These are phyloP conservation scores for Coremacera marginata DNA, from an alignment of 2,888 invertebrate genomes.

Conservation along the genomic window DNA sequence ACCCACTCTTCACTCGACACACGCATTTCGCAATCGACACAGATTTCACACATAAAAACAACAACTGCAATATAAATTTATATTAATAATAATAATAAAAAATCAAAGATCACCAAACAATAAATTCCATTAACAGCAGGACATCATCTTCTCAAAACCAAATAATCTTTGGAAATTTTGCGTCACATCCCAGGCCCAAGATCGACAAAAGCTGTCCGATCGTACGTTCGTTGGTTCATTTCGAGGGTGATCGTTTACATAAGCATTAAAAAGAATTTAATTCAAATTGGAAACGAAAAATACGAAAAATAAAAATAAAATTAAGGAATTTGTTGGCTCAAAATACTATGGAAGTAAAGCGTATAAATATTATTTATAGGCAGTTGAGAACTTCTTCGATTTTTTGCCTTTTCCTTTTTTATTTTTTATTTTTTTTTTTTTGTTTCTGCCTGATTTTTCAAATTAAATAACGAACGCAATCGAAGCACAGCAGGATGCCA, in stretches of 20 bases:
- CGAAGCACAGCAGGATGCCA: slow-evolving; percentile 51
- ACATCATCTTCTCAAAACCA: slow-evolving; percentile 37
- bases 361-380: slow-evolving; percentile 44
- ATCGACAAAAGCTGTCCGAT: no score
- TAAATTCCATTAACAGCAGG: slow-evolving; percentile 53
- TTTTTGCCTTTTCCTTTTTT: not conserved
- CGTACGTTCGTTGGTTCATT: not conserved
- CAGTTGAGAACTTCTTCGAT: slow-evolving; percentile 10
- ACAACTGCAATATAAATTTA: not conserved
- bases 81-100: slow-evolving; percentile 15
- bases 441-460: slow-evolving; percentile 16
- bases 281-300: slow-evolving; percentile 60
- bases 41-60: slow-evolving; percentile 11
- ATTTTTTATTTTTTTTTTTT: not conserved
- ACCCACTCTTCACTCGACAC: slow-evolving; percentile 1
- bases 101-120: slow-evolving; percentile 35
- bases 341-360: slow-evolving; percentile 23
- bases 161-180: slow-evolving; percentile 22
- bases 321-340: slow-evolving; percentile 26
- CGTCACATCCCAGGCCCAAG: slow-evolving; percentile 13
- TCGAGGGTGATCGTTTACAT: slow-evolving; percentile 31
- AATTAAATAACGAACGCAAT: slow-evolving; percentile 46
- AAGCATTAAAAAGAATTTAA: slow-evolving; percentile 42
- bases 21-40: not conserved
- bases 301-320: slow-evolving; percentile 23